These are phyloP conservation scores for Trogon melanurus DNA, from an alignment of 2,113 vertebrate genomes.

Conservation along the genomic window DNA sequence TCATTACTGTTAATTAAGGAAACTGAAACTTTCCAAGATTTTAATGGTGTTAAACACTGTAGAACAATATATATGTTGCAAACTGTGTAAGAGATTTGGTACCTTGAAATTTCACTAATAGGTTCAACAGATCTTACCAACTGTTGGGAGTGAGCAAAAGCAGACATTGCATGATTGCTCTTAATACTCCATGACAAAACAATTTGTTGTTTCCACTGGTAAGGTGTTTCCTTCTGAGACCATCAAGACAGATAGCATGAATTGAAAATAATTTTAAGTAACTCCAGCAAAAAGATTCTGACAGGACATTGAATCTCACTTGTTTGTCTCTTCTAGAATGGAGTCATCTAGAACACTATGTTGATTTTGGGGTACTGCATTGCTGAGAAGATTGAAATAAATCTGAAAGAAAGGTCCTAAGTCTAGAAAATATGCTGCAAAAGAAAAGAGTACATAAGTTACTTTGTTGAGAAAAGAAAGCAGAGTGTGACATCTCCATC, in stretches of 20 bases:
- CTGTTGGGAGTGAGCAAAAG: neutral
- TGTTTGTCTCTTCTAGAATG: neutral
- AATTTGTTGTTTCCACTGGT: neutral
- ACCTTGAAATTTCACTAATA: neutral
- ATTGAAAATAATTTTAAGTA: neutral
- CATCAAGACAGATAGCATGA: neutral
- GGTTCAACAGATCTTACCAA: neutral
- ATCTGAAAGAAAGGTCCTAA: neutral
- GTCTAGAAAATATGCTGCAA: neutral
- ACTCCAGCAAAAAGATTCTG: neutral
- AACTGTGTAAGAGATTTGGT: neutral
- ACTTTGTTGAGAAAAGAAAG: conserved; percentile 6
- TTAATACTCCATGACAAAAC: neutral
- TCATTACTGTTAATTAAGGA: neutral
- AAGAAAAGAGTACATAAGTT: neutral
- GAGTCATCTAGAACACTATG: neutral
- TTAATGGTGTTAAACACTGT: neutral
- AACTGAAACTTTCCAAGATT: neutral
- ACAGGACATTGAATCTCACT: neutral
- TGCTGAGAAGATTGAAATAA: neutral
- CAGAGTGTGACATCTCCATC: neutral
- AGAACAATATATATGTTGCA: neutral
- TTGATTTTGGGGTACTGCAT: neutral
- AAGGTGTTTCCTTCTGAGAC: neutral
- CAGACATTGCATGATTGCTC: neutral